phyloP scores from a whole-genome alignment of 2,797 vertebrate species.

The Diceros bicornis region DNA sequence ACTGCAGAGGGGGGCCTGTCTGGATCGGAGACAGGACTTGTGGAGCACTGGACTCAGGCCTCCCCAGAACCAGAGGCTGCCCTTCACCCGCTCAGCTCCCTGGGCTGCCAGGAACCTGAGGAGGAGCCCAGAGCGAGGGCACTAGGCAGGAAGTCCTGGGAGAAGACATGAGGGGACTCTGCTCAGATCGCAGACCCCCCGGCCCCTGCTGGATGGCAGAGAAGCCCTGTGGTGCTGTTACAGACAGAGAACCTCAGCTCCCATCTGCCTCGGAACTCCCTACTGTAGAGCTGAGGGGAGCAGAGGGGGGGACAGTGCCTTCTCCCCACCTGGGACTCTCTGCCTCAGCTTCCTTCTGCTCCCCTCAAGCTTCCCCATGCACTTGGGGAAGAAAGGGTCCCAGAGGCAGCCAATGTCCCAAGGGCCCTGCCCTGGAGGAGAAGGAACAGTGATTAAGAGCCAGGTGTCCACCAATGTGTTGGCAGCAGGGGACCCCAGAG shows the following conservation, averaged over 20 bases:
- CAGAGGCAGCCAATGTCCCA: fast-evolving
- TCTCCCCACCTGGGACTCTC: background rate
- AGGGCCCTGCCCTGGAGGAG: background rate
- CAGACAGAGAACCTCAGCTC: background rate
- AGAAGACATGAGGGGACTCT: background rate
- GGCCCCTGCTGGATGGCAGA: background rate
- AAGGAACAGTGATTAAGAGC: background rate
- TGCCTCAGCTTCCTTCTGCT: background rate
- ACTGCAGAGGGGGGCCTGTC: background rate
- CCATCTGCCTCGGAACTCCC: fast-evolving
- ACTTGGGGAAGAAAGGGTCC: background rate
- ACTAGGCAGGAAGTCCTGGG: background rate
- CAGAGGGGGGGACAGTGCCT: background rate
- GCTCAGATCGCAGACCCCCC: background rate
- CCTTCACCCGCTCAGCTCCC: background rate
- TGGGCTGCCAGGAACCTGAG: background rate
- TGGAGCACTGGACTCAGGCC: background rate
- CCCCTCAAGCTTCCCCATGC: background rate
- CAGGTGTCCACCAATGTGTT: background rate
- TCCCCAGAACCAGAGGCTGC: background rate
- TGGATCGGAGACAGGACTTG: background rate
- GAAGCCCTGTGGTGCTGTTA: background rate
- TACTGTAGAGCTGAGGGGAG: background rate
- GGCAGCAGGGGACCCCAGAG: no score
- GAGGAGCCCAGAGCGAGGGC: background rate